Conservation (phyloP, 2,113 vertebrate genomes). For the Circaetus cinerascens region DNA sequence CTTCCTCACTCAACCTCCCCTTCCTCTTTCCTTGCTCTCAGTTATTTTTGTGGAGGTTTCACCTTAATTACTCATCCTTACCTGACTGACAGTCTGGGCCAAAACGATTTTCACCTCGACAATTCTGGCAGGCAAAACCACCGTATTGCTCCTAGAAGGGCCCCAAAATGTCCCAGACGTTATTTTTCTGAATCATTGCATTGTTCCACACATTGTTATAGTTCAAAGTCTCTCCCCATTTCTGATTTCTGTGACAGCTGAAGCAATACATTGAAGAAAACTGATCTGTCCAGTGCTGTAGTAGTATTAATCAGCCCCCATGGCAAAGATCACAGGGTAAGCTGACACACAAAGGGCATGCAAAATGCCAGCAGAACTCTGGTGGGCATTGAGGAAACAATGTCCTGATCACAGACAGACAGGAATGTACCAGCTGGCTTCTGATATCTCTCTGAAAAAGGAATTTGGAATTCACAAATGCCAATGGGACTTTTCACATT, state of each 20-base stretch:
- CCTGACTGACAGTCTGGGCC: conserved; percentile 85
- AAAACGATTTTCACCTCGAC: conserved; percentile 74
- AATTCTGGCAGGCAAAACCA: conserved; percentile 87
- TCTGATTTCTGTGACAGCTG: background rate
- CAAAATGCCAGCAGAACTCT: background rate
- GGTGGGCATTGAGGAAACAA: background rate
- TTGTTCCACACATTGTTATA: background rate
- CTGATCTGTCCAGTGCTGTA: background rate
- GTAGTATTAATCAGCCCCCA: background rate
- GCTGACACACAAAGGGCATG: background rate
- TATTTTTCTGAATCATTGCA: background rate
- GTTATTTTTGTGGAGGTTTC: background rate
- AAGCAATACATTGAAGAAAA: background rate
- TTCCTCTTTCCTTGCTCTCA: background rate
- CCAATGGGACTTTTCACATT: background rate
- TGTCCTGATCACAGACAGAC: background rate
- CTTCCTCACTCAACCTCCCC: background rate
- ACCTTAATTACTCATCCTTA: conserved; percentile 44
- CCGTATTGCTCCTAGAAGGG: conserved; percentile 80
- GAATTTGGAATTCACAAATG: background rate
- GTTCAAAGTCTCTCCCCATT: background rate
- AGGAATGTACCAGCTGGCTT: background rate
- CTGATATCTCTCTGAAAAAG: background rate
- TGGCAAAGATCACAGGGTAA: background rate
- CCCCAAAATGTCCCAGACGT: background rate